phyloP scores from a whole-genome alignment of 2,888 invertebrate species.

The Cataglyphis cursor region DNA sequence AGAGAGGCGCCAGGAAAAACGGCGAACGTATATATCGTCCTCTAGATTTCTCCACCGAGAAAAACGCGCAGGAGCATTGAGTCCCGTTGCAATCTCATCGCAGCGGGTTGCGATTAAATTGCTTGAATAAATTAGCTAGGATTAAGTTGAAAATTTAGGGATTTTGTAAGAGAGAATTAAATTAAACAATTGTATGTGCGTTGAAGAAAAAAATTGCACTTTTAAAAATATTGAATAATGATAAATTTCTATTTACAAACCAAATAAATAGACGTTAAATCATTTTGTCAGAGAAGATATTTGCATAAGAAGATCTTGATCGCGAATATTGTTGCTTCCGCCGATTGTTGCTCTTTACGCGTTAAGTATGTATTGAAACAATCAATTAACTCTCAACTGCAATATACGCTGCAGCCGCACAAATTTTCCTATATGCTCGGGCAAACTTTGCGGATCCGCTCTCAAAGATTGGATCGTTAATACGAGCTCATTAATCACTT shows the following conservation, averaged over 20 bases:
- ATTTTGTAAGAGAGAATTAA: neutral
- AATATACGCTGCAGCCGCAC: slow-evolving; percentile 52
- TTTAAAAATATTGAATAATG: neutral
- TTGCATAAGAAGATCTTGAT: neutral
- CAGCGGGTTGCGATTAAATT: slow-evolving; percentile 33
- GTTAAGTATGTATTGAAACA: slow-evolving; percentile 55
- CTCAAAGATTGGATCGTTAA: slow-evolving; percentile 58
- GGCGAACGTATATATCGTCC: slow-evolving; percentile 24
- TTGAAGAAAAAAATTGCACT: neutral
- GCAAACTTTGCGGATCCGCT: slow-evolving; percentile 37
- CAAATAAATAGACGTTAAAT: neutral
- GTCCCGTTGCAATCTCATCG: slow-evolving; percentile 20
- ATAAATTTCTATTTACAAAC: neutral
- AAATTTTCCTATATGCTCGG: slow-evolving; percentile 61
- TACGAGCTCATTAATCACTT: slow-evolving; percentile 44
- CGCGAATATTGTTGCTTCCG: slow-evolving; percentile 13
- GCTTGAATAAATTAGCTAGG: slow-evolving; percentile 38
- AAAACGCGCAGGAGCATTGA: slow-evolving; percentile 41
- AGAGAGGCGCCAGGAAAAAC: slow-evolving; percentile 32
- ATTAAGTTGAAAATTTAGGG: slow-evolving; percentile 36
- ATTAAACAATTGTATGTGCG: neutral
- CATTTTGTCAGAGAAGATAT: neutral
- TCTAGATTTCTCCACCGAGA: slow-evolving; percentile 34
- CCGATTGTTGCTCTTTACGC: slow-evolving; percentile 14
- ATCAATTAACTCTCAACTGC: slow-evolving; percentile 69